These are phyloP conservation scores for Stenchaetothrips biformis DNA, from an alignment of 2,888 invertebrate genomes.

Conservation along the genomic window DNA sequence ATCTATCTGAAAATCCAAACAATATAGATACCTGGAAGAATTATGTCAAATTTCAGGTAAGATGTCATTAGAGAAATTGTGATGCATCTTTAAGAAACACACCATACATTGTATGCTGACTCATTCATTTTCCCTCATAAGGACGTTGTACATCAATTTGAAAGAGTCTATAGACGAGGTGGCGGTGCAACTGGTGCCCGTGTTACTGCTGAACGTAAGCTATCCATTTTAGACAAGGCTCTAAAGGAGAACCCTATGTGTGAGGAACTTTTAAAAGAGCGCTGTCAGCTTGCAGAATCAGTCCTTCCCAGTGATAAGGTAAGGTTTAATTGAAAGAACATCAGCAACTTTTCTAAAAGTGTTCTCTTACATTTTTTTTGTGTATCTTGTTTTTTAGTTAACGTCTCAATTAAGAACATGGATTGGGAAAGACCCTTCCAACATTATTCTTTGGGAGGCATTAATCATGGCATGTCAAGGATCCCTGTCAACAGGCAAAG, in stretches of 20 bases:
- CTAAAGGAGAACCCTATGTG: slow-evolving; percentile 54
- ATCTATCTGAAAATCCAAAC: slow-evolving; percentile 49
- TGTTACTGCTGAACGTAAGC: slow-evolving; percentile 52
- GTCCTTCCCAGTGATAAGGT: slow-evolving; percentile 56
- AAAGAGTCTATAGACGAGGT: slow-evolving; percentile 46
- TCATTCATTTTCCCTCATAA: slow-evolving; percentile 32
- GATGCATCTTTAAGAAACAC: slow-evolving; percentile 25
- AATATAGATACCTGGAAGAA: slow-evolving; percentile 57
- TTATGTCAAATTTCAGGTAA: slow-evolving; percentile 55
- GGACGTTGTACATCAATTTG: slow-evolving; percentile 48
- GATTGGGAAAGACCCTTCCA: slow-evolving; percentile 49
- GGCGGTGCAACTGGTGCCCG: slow-evolving; percentile 46
- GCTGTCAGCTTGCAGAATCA: slow-evolving; percentile 49
- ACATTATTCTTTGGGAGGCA: slow-evolving; percentile 50
- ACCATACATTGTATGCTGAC: slow-evolving; percentile 38
- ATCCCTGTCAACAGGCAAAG: slow-evolving; percentile 59
- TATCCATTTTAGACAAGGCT: slow-evolving; percentile 59
- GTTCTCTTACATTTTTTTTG: slow-evolving; percentile 26
- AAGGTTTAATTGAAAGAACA: not conserved
- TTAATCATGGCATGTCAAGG: slow-evolving; percentile 52
- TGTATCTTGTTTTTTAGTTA: slow-evolving; percentile 40
- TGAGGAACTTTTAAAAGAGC: slow-evolving; percentile 50
- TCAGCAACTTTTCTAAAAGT: not conserved
- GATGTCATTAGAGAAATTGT: not conserved
- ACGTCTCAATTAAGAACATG: slow-evolving; percentile 48